Base-by-base conservation (phyloP, 2,113 vertebrate genomes). In the Monopterus albus region DNA sequence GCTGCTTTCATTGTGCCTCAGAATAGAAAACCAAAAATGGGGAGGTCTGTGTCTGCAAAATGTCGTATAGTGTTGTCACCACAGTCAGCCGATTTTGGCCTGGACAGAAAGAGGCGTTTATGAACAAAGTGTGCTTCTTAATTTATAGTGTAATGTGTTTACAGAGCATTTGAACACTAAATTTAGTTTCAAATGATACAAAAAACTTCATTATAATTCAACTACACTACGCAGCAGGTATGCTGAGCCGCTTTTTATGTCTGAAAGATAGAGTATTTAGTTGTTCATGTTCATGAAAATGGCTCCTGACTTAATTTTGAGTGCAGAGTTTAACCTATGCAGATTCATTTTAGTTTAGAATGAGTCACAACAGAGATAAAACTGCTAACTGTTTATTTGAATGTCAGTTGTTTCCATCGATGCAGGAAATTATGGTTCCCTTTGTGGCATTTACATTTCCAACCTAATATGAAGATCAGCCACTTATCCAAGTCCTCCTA, bases 21-120 rank as follows among this genome's bases (percentile, higher is more conserved):
- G 65, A 81, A 87, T 85, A 78, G 88, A 86, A 87, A 79, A 57
- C 46, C 69, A 59, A 71, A 72, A 75, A 75, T 61, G 59, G 49
- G 46, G 38, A 40, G 46, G 26, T 55, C 72, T 31, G 43, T 72
- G 56, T 83, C 65, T 77, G 72, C 45, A n/a, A 53, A 52, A 70
- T 62, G 35, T 69, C 62, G 55, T 49, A n/a, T 50, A 52, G 66
- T 62, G 35, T 69, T 65, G 55, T 49, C 46, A 67, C 71, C 52
- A n/a, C 53, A 59, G 36, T 57, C 9, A 2, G 6, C 18, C 14
- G 0, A 56, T 43, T 52, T 57, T 50, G 51, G 55, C 15, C 23
- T 47, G 33, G 23, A 33, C 9, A 43, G 38, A 28, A 63, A n/a
- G 76, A 31, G 12, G 29, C 31, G 67, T 64, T 58, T n/a, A 31